Evolutionary conservation across 1,140 invertebrate genomes (phyloP).

Genomic region (Tribolium madens): DNA sequence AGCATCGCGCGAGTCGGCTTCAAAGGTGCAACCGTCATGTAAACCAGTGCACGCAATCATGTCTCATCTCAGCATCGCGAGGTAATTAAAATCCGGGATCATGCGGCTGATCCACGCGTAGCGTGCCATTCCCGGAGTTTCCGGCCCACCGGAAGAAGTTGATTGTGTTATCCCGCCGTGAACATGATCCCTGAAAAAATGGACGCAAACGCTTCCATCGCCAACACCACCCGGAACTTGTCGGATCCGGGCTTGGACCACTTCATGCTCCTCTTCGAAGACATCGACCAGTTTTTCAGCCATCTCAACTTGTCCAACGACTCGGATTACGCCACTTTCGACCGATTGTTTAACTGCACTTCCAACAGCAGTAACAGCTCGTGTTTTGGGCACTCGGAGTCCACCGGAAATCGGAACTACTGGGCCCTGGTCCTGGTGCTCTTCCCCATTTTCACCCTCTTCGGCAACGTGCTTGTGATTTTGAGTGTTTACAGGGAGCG

Average conservation of each 20-base stretch:
- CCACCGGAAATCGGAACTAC: slow-evolving; percentile 56
- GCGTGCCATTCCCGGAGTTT: background rate
- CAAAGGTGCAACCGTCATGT: slow-evolving; percentile 23
- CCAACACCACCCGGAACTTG: slow-evolving; percentile 37
- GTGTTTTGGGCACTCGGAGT: slow-evolving; percentile 43
- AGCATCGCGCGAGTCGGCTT: slow-evolving; percentile 23
- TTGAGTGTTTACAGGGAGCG: slow-evolving; percentile 92
- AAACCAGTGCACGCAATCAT: background rate
- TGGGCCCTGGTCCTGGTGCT: slow-evolving; percentile 77
- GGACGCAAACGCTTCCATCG: slow-evolving; percentile 44
- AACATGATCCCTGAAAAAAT: slow-evolving; percentile 46
- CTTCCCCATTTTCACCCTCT: slow-evolving; percentile 93
- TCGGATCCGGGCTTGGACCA: slow-evolving; percentile 46
- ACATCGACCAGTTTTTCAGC: slow-evolving; percentile 63
- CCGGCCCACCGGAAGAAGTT: slow-evolving; percentile 40
- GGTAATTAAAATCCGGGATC: slow-evolving; percentile 1
- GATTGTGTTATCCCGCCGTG: slow-evolving; percentile 44
- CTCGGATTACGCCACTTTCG: slow-evolving; percentile 47
- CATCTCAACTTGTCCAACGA: slow-evolving; percentile 60
- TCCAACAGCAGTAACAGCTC: slow-evolving; percentile 58
- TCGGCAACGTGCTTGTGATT: slow-evolving; percentile 97
- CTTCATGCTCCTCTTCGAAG: slow-evolving; percentile 61
- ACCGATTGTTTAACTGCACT: slow-evolving; percentile 58
- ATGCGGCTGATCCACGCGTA: background rate
- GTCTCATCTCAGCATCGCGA: background rate